Conservation (phyloP, 2,113 vertebrate species). For the Pongo pygmaeus region DNA sequence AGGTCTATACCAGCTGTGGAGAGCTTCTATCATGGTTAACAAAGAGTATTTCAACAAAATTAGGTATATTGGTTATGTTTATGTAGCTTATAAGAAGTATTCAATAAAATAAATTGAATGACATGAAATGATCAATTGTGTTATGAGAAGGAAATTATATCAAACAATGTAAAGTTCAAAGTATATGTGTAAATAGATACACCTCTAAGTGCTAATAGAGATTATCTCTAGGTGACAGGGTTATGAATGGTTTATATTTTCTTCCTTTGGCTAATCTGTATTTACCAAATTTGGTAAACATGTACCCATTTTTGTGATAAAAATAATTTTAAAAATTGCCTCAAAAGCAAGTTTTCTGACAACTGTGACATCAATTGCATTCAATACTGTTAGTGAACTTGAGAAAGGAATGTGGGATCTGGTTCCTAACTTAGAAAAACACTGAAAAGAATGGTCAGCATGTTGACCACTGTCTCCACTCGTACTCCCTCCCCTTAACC, state of each 20-base stretch:
- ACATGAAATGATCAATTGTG: neutral
- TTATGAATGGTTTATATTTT: neutral
- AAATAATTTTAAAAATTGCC: neutral
- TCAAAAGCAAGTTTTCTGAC: constrained; percentile 24
- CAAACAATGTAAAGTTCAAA: neutral
- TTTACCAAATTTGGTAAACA: neutral
- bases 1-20: neutral
- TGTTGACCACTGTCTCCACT: neutral
- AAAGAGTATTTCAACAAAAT: neutral
- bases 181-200: neutral
- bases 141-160: neutral
- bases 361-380: neutral
- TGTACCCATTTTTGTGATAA: neutral
- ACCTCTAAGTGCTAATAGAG: neutral
- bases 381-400: neutral
- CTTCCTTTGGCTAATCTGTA: neutral
- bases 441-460: neutral
- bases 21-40: neutral
- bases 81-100: neutral
- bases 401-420: neutral
- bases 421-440: neutral
- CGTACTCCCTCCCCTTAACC: neutral
- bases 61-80: neutral
- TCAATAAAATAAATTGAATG: neutral
- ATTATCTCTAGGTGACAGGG: neutral